Conservation (phyloP, 2,888 invertebrate genomes). For the Noctuana brunneofusca region DNA sequence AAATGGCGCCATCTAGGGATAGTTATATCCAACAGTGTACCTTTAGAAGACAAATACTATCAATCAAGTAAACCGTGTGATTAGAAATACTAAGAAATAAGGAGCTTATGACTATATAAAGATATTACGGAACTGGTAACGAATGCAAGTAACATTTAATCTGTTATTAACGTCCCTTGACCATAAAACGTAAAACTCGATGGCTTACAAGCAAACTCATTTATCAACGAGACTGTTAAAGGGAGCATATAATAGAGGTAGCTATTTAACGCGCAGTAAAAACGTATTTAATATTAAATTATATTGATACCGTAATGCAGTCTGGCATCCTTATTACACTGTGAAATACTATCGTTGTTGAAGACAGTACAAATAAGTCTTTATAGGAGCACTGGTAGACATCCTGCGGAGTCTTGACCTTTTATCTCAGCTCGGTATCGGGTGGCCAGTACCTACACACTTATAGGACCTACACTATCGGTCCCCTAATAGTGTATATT, state of each 20-base stretch:
- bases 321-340: conserved; percentile 48
- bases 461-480: background rate
- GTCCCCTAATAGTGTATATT: background rate
- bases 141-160: conserved; percentile 22
- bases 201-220: conserved; percentile 22
- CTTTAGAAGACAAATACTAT: background rate
- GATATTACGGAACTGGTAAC: conserved; percentile 8
- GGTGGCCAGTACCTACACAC: conserved; percentile 5
- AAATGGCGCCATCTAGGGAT: conserved; percentile 29
- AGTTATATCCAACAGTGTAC: background rate
- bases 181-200: conserved; percentile 25
- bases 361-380: conserved; percentile 34
- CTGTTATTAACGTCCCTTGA: conserved; percentile 21
- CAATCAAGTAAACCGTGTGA: background rate
- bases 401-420: conserved; percentile 46
- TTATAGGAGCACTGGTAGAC: conserved; percentile 38
- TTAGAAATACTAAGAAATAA: background rate
- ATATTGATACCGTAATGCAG: conserved; percentile 32
- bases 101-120: background rate
- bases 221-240: conserved; percentile 2
- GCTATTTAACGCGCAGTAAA: conserved; percentile 23
- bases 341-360: conserved; percentile 43
- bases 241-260: conserved; percentile 2
- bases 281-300: conserved; percentile 27
- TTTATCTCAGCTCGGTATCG: conserved; percentile 26